Evolutionary conservation across 2,888 invertebrate species (phyloP), one percentile per base, ranked within the genome.

Genomic region (Eilema depressum): DNA sequence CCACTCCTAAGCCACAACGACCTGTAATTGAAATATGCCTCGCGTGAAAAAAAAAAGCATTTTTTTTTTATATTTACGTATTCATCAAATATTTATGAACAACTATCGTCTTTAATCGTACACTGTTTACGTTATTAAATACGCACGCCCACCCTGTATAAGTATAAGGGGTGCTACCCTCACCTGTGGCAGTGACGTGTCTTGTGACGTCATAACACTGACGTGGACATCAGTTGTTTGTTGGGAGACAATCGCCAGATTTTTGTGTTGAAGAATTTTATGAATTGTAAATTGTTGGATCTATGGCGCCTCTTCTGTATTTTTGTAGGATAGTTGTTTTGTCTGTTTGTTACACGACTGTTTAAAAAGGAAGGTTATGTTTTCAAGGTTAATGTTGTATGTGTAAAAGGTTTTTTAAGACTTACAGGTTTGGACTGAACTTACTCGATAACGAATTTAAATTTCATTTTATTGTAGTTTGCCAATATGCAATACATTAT

Each of bases 41-140:
- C 47, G 20, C n/a, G 53, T 53, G 8, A 53, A 53, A n/a, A n/a
- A n/a, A 53, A 47, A 17, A 4, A 47, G 20, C 37, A 23, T 37
- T 37, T 17, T 25, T 37, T n/a, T 33, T 3, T 17, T 12, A 23
- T 33, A 14, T 62, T 14, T 14, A 11, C 23, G 14, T 11, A 3
- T 7, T 30, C 1, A 37, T 62, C 62, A 33, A 62, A 33, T 33
- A 62, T 62, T 33, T 33, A 62, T 14, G 23, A 1, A 20, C 5
- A n/a, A 33, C 7, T 62, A 23, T 63, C 23, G 62, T 41, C 25
- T 41, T 3, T 41, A 20, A 63, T 63, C 37, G 26, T 63, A 26
- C n/a, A 14, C 28, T 65, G 14, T 30, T 65, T 65, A 65, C 30
- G 28, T 53, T 30, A 56, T 53, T 64, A 53, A 64, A 64, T 56